These are phyloP conservation scores for Tryphoninae sp. DNA, from an alignment of 2,888 invertebrate genomes.

Conservation along the genomic window DNA sequence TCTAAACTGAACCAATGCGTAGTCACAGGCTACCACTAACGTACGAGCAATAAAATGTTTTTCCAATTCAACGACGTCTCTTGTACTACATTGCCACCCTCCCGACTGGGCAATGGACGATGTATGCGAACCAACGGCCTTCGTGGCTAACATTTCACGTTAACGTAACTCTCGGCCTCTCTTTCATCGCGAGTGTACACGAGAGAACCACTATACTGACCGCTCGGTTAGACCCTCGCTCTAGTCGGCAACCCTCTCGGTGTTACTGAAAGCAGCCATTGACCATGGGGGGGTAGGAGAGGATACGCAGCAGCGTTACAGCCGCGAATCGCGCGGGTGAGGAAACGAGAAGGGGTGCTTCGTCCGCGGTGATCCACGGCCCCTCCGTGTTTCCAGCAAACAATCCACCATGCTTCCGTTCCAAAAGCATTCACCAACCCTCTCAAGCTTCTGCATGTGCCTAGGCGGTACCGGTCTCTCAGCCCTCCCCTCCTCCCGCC, in stretches of 20 bases:
- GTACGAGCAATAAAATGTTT: conserved; percentile 27
- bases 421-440: conserved; percentile 68
- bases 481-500: conserved; percentile 21
- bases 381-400: conserved; percentile 67
- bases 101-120: not conserved
- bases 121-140: conserved; percentile 45
- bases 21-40: not conserved
- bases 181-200: conserved; percentile 50
- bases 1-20: not conserved
- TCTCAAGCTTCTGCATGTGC: conserved; percentile 20
- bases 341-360: conserved; percentile 37
- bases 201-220: conserved; percentile 27
- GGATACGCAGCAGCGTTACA: conserved; percentile 9
- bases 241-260: conserved; percentile 46
- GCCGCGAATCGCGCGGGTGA: conserved; percentile 53
- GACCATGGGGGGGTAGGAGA: conserved; percentile 26
- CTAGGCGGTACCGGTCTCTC: conserved; percentile 20
- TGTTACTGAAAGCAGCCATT: conserved; percentile 53
- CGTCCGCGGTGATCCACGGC: conserved; percentile 59
- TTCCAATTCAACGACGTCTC: conserved; percentile 18
- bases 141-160: conserved; percentile 52
- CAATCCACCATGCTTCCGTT: conserved; percentile 71
- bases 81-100: conserved; percentile 1
- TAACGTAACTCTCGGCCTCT: conserved; percentile 58
- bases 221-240: conserved; percentile 39